Conservation (phyloP, 1,140 invertebrate genomes). For the Littorina saxatilis region DNA sequence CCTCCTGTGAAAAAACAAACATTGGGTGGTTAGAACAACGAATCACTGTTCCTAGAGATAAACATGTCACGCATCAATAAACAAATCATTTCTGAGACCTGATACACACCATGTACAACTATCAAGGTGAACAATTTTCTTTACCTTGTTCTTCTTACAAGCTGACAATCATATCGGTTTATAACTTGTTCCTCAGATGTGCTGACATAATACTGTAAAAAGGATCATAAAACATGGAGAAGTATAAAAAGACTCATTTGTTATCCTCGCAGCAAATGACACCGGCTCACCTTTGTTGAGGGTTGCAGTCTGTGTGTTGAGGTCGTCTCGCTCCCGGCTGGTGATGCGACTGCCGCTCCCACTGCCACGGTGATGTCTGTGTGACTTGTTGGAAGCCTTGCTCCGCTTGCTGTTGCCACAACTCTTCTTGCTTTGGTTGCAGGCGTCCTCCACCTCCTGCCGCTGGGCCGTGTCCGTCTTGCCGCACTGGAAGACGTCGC, state of each 20-base stretch:
- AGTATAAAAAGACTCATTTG: background rate
- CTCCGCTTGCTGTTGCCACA: background rate
- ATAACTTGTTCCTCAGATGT: too few relatives aligned
- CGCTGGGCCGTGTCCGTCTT: constrained; percentile 33
- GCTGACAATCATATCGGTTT: too few relatives aligned
- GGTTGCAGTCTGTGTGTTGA: background rate
- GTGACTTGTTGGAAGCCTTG: constrained; percentile 9
- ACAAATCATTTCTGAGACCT: too few relatives aligned
- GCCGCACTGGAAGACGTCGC: constrained; percentile 50
- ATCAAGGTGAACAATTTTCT: too few relatives aligned
- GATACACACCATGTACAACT: too few relatives aligned
- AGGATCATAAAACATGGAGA: too few relatives aligned
- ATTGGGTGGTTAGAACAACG: too few relatives aligned
- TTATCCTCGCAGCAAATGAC: background rate
- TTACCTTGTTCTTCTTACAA: too few relatives aligned
- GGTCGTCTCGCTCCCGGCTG: background rate
- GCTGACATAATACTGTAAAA: too few relatives aligned
- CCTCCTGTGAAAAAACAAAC: constrained; percentile 32
- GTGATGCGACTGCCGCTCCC: background rate
- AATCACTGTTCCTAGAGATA: too few relatives aligned
- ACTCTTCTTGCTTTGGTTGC: background rate
- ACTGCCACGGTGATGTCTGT: background rate
- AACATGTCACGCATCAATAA: too few relatives aligned
- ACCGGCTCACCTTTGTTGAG: background rate
- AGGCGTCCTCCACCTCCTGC: constrained; percentile 21